phyloP scores from a whole-genome alignment of 2,888 invertebrate genomes.

The Xylota sylvarum region DNA sequence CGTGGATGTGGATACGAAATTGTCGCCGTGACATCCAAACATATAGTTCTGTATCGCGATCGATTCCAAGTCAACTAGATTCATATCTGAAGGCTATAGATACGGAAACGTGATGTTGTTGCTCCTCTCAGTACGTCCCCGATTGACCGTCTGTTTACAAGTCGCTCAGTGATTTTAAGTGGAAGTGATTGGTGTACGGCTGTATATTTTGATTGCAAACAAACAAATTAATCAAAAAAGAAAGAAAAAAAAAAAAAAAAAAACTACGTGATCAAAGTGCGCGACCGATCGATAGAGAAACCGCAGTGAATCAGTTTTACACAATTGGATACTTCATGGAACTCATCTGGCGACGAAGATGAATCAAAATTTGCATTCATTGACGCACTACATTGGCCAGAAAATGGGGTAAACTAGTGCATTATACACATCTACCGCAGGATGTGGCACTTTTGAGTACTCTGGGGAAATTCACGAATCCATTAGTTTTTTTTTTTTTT shows the following conservation, averaged over 20 bases:
- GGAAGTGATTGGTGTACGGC: slow-evolving; percentile 44
- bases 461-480: slow-evolving; percentile 19
- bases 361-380: slow-evolving; percentile 73
- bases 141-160: slow-evolving; percentile 35
- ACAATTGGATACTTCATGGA: slow-evolving; percentile 62
- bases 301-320: slow-evolving; percentile 1
- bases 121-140: slow-evolving; percentile 7
- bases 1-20: slow-evolving; percentile 52
- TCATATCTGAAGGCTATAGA: slow-evolving; percentile 40
- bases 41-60: slow-evolving; percentile 12
- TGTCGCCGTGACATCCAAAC: background rate
- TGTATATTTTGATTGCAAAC: slow-evolving; percentile 56
- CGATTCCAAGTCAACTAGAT: slow-evolving; percentile 44
- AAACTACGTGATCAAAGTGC: slow-evolving; percentile 40
- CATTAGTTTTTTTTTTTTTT: slow-evolving; percentile 5
- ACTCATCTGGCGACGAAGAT: slow-evolving; percentile 52
- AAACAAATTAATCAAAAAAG: slow-evolving; percentile 61
- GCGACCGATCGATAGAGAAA: slow-evolving; percentile 37
- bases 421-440: slow-evolving; percentile 14
- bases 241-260: slow-evolving; percentile 23
- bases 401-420: slow-evolving; percentile 78
- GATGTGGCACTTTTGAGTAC: slow-evolving; percentile 62
- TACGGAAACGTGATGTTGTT: slow-evolving; percentile 22
- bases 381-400: slow-evolving; percentile 78
- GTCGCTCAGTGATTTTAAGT: slow-evolving; percentile 48